Conservation (phyloP, 1,140 invertebrate genomes). For the Camponotus floridanus region DNA sequence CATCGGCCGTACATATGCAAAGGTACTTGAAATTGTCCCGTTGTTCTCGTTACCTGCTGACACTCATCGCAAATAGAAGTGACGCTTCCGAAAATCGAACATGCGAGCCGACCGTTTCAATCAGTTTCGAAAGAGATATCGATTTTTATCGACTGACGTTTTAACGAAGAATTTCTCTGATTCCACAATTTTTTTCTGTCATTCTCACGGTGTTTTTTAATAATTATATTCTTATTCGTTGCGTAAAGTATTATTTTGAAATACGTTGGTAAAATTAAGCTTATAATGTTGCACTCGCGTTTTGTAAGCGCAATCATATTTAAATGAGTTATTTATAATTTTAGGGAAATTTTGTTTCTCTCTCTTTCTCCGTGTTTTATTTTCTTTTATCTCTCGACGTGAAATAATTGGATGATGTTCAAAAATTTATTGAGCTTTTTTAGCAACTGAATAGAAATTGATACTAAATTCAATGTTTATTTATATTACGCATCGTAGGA, state of each 20-base stretch:
- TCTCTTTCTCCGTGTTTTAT: background rate
- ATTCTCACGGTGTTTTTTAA: background rate
- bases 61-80: constrained; percentile 6
- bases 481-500: constrained; percentile 1
- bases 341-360: background rate
- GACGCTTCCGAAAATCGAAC: background rate
- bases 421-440: background rate
- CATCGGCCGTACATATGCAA: constrained; percentile 76
- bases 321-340: background rate
- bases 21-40: constrained; percentile 77
- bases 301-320: background rate
- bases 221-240: background rate
- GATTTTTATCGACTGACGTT: background rate
- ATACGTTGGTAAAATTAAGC: background rate
- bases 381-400: background rate
- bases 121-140: constrained; percentile 13
- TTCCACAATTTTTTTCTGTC: background rate
- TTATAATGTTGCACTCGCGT: background rate
- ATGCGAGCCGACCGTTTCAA: background rate
- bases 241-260: background rate
- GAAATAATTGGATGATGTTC: background rate
- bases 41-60: constrained; percentile 67
- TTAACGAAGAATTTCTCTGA: constrained; percentile 1
- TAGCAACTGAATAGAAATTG: background rate
- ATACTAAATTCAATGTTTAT: constrained; percentile 28